A percentile compares a stretch with the other conserved stretches of the same genome.
Evolutionary conservation across 2,113 vertebrate genomes (phyloP).

Genomic region (Pitta sordida): DNA sequence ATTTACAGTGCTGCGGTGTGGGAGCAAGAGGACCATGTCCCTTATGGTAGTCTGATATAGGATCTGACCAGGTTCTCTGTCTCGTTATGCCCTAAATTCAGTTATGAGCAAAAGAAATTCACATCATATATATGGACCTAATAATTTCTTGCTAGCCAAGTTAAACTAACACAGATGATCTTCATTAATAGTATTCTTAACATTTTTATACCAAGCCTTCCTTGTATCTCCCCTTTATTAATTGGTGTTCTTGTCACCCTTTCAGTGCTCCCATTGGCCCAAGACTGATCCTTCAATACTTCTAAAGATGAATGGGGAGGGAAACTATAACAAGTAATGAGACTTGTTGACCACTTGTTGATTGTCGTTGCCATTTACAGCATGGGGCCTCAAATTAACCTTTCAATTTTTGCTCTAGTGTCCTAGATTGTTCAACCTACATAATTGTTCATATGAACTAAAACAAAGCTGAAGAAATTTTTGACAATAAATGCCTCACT

Average conservation of each 20-base stretch:
- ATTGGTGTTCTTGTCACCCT: background rate
- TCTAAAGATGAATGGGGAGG: background rate
- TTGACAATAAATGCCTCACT: background rate
- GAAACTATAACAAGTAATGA: background rate
- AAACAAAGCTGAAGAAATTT: background rate
- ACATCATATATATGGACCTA: background rate
- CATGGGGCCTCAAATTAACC: background rate
- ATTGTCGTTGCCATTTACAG: background rate
- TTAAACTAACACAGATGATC: background rate
- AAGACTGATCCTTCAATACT: background rate
- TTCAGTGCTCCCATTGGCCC: background rate
- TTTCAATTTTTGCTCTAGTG: background rate
- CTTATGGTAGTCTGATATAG: background rate
- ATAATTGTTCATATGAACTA: background rate
- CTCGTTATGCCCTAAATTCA: background rate
- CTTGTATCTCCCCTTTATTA: background rate
- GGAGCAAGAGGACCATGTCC: background rate
- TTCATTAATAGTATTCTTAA: background rate
- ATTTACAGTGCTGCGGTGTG: background rate
- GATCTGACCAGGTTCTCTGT: background rate
- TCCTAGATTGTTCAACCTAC: background rate
- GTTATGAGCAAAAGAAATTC: background rate
- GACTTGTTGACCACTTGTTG: background rate
- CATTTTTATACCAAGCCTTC: background rate
- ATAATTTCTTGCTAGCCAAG: background rate